Conservation (phyloP, 2,888 invertebrate genomes). For the Drosophila atripex region DNA sequence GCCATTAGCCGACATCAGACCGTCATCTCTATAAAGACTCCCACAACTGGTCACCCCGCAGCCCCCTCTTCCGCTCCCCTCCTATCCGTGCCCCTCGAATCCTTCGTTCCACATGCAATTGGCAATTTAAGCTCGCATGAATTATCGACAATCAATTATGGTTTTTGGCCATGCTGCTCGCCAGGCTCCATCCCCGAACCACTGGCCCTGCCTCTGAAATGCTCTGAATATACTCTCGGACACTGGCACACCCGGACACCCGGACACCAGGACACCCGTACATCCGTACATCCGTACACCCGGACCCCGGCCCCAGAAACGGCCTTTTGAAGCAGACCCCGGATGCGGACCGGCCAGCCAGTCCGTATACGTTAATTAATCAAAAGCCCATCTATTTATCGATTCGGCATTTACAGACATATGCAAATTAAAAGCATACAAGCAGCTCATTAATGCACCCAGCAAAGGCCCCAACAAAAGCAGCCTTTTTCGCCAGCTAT, state of each 20-base stretch:
- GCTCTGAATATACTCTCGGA: slow-evolving; percentile 15
- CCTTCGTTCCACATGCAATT: slow-evolving; percentile 64
- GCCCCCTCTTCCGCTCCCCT: background rate
- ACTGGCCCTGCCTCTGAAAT: slow-evolving; percentile 1
- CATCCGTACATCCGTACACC: background rate
- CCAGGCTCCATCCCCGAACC: slow-evolving; percentile 17
- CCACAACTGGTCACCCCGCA: slow-evolving; percentile 12
- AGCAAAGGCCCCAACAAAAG: slow-evolving; percentile 48
- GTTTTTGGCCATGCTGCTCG: slow-evolving; percentile 67
- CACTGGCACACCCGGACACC: slow-evolving; percentile 1
- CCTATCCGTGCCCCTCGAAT: background rate
- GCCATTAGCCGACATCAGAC: slow-evolving; percentile 53
- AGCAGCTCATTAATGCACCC: slow-evolving; percentile 72
- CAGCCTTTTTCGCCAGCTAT: slow-evolving; percentile 4
- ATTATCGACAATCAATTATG: slow-evolving; percentile 80
- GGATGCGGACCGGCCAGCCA: slow-evolving; percentile 1
- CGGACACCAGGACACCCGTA: background rate
- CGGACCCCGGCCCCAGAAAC: background rate
- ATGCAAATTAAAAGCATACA: slow-evolving; percentile 75
- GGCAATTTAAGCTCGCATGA: slow-evolving; percentile 83
- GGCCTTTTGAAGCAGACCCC: background rate
- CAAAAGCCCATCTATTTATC: slow-evolving; percentile 75
- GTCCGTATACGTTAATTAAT: slow-evolving; percentile 67
- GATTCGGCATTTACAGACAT: slow-evolving; percentile 73
- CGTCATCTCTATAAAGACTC: slow-evolving; percentile 16